phyloP scores from a whole-genome alignment of 1,140 invertebrate genomes.

The Bombus huntii region DNA sequence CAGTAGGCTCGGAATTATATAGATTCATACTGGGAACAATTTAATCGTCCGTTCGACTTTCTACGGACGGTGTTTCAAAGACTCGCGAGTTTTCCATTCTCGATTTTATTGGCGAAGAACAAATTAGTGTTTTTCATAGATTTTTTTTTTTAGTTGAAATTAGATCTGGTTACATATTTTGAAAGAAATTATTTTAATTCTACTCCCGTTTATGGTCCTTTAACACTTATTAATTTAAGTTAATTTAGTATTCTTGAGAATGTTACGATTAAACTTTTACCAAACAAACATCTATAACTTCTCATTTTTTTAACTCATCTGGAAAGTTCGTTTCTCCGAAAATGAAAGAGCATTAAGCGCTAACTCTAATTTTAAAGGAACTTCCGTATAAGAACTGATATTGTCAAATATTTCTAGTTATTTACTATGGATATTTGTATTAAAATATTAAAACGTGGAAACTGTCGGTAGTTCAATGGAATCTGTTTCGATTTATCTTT shows the following conservation, averaged over 20 bases:
- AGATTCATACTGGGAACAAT: neutral
- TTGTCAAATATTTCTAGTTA: neutral
- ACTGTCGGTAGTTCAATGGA: neutral
- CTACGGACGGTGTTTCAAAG: neutral
- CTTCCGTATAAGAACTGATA: neutral
- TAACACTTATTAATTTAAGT: too few species aligned
- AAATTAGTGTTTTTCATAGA: neutral
- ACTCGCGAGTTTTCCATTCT: too few species aligned
- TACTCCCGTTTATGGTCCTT: too few species aligned
- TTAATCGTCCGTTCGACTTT: neutral
- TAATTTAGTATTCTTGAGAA: too few species aligned
- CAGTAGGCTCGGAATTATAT: neutral
- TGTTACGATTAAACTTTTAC: too few species aligned
- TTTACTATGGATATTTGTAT: neutral
- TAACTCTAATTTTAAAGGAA: neutral
- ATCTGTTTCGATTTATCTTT: neutral
- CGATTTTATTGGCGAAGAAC: neutral
- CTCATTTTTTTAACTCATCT: too few species aligned
- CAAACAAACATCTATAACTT: too few species aligned
- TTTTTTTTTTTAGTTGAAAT: neutral
- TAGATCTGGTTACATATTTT: neutral
- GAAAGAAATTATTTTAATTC: neutral
- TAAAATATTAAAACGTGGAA: too few species aligned
- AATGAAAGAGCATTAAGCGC: too few species aligned
- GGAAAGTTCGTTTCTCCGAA: too few species aligned